phyloP scores from a whole-genome alignment of 2,113 vertebrate species.

The Menidia beryllina region DNA sequence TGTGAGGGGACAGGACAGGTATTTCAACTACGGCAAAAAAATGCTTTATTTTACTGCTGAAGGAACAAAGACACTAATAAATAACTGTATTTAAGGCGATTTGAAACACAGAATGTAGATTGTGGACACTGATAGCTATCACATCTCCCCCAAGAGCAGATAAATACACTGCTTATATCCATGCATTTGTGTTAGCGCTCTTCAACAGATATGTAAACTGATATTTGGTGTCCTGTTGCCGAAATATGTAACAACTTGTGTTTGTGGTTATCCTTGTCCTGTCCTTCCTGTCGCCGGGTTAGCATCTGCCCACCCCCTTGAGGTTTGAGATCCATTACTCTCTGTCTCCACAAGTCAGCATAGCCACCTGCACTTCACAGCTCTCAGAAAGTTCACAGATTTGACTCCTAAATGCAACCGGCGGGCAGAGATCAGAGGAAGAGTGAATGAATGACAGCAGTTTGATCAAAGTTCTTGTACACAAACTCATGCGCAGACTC shows the following conservation, averaged over 20 bases:
- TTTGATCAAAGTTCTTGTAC: slow-evolving; percentile 55
- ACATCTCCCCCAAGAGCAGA: not conserved
- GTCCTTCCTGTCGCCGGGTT: slow-evolving; percentile 57
- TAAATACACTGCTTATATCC: not conserved
- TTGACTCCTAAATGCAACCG: slow-evolving; percentile 44
- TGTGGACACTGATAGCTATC: not conserved
- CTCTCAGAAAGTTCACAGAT: slow-evolving; percentile 55
- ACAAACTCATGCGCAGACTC: slow-evolving; percentile 30
- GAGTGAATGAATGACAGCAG: slow-evolving; percentile 59
- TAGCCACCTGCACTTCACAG: slow-evolving; percentile 49
- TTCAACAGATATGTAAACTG: not conserved
- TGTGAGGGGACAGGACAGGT: too few species aligned
- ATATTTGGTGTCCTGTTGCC: not conserved
- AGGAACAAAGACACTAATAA: not conserved
- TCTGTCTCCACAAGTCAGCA: slow-evolving; percentile 50
- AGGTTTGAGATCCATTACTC: slow-evolving; percentile 64
- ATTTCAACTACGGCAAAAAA: too few species aligned
- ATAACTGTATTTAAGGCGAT: not conserved
- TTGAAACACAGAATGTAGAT: not conserved
- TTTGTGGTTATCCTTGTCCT: slow-evolving; percentile 38
- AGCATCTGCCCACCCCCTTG: slow-evolving; percentile 60
- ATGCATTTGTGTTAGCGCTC: not conserved
- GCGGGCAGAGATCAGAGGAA: slow-evolving; percentile 59
- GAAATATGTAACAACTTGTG: slow-evolving; percentile 7
- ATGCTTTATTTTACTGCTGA: too few species aligned